Evolutionary conservation across 2,113 vertebrate species (phyloP), one percentile per base, ranked within the genome.

Genomic region (Oryctolagus cuniculus): DNA sequence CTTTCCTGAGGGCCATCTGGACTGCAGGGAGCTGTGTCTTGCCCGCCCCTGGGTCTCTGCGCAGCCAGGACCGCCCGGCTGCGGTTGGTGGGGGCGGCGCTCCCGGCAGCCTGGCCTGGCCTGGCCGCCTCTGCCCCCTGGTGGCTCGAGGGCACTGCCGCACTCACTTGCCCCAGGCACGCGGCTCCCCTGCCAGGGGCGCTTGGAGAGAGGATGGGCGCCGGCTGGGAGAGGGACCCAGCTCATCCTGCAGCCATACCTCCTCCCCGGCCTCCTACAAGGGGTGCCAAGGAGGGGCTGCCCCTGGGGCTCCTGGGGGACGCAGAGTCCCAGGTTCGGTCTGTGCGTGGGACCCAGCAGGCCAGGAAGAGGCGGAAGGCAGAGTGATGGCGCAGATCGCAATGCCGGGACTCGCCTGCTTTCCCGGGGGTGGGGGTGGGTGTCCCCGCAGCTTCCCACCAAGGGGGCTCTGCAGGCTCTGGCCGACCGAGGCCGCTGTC

Each of bases 41-140:
- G 24, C 53, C 55, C 4, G 17, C 21, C 3, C 0, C 25, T 44
- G 0, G 17, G 94, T 44, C 55, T n/a, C 75, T 1, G 22, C 7
- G 0, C 49, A 22, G 4, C 27, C 27, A 2, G 58, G 10, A 27
- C 31, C 6, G 67, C 44, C 69, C 0, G 1, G 10, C 4, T 5
- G 55, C 2, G 0, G 66, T 55, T 78, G n/a, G 2, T 49, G 11
- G 34, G 78, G 77, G 81, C 9, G 0, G 11, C 44, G 44, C 44
- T 34, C 73, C 17, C 2, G 17, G 21, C 0, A 0, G 66, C 87
- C 51, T 69, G 38, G 61, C 87, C 51, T 69, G 38, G 61, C 87
- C 78, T 90, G 87, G 87, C 44, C 3, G 77, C 82, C 95, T 93
- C 97, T 94, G 97, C 97, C 97, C 96, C 91, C 96, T 97, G 79